phyloP scores from a whole-genome alignment of 2,888 invertebrate genomes.

The Microplitis deprimator region DNA sequence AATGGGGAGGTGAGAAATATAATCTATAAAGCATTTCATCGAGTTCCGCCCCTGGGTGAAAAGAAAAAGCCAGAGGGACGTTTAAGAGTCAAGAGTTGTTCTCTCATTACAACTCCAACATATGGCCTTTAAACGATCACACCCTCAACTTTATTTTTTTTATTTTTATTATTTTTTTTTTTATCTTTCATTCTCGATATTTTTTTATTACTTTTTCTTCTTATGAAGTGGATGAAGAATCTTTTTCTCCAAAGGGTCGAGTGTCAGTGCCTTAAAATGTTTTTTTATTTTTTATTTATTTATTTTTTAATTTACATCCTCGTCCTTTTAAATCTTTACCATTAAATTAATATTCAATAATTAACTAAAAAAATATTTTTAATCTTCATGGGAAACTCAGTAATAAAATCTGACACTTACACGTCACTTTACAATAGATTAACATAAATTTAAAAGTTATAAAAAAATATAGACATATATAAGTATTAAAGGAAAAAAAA shows the following conservation, averaged over 20 bases:
- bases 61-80: constrained; percentile 16
- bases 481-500: neutral
- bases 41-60: constrained; percentile 59
- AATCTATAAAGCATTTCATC: constrained; percentile 66
- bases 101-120: constrained; percentile 65
- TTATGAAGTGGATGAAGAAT: constrained; percentile 7
- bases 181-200: constrained; percentile 22
- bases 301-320: constrained; percentile 28
- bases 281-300: neutral
- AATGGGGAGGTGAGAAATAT: constrained; percentile 38
- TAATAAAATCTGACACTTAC: constrained; percentile 6
- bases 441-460: constrained; percentile 25
- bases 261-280: neutral
- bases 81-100: constrained; percentile 48
- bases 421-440: constrained; percentile 11
- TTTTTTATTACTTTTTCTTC: constrained; percentile 25
- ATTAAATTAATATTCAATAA: neutral
- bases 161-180: constrained; percentile 15
- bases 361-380: neutral
- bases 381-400: constrained; percentile 19
- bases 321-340: constrained; percentile 23
- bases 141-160: constrained; percentile 46
- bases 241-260: neutral
- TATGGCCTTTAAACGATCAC: constrained; percentile 64
- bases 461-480: neutral